Evolutionary conservation across 2,113 vertebrate genomes (phyloP), one percentile per base, ranked within the genome.

Genomic region (Myxocyprinus asiaticus): DNA sequence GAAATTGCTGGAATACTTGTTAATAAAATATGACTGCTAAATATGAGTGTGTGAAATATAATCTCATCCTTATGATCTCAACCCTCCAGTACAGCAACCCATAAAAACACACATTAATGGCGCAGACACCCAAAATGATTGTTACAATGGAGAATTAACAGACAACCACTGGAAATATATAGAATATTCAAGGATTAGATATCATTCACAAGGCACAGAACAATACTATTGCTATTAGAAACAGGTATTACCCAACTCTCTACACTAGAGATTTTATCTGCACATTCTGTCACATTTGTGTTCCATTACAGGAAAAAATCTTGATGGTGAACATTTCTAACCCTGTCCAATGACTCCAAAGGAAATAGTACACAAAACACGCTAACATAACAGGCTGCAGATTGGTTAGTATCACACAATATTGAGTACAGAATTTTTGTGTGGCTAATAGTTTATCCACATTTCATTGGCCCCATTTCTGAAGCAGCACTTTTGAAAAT

Each of bases 141-240:
- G 47, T 14, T 22, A 79, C 72, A 74, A 67, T 73, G 63, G 53
- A 69, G 73, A 61, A 71, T 64, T 76, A 66, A 58, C 73, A 74
- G 50, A 83, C 83, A 83, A 80, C 50, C 81, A 76, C 81, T 61
- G 79, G 83, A 89, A 79, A 85, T 87, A 84, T 86, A 72, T 76
- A 58, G 68, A 70, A 82, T 76, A 77, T 64, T 63, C 50, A 67
- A 81, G 62, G 59, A 76, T 69, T 77, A 76, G 73, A 86, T 62
- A 78, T 81, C 55, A 80, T 76, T 64, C 62, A 77, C 72, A 56
- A 86, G 87, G 77, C 86, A 90, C 86, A 81, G 76, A 79, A 85
- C 81, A 88, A 66, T 69, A 85, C 88, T 91, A 92, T 92, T 93
- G 91, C 91, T 92, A 87, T 90, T 72, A 85, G 86, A 79, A 79